Percentiles rank a stretch among this genome's conserved stretches.
phyloP scores from a whole-genome alignment of 2,797 vertebrate species.

The Emydoidea blandingii region DNA sequence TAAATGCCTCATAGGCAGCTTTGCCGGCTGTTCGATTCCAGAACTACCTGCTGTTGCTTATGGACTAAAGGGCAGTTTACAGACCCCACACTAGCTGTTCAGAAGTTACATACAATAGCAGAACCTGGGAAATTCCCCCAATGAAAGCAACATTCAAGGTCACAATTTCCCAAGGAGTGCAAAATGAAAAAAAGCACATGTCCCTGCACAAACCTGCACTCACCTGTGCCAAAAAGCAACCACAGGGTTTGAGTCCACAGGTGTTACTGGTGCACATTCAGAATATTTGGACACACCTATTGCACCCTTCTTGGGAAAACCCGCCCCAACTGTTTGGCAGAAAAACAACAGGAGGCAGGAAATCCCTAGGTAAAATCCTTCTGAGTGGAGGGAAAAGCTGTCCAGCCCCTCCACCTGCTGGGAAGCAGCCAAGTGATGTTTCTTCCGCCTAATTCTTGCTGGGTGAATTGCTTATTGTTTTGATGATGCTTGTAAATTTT shows the following conservation, averaged over 20 bases:
- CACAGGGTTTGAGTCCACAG: neutral
- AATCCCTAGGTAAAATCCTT: neutral
- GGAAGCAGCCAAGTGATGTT: neutral
- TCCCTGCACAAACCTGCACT: neutral
- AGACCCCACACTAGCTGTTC: neutral
- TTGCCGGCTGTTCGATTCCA: neutral
- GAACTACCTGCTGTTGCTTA: neutral
- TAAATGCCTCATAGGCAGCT: neutral
- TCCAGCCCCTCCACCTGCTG: neutral
- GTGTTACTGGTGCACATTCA: slow-evolving; percentile 9
- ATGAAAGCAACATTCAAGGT: neutral
- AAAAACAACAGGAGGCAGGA: neutral
- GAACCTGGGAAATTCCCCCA: neutral
- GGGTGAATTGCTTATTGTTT: neutral
- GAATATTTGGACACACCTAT: neutral
- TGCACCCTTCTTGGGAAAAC: neutral
- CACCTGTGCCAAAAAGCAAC: slow-evolving; percentile 5
- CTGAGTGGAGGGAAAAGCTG: neutral
- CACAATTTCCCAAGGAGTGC: neutral
- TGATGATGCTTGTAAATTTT: slow-evolving; percentile 2
- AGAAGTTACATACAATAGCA: neutral
- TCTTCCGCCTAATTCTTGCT: neutral
- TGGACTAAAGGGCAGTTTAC: accelerated
- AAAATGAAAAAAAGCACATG: accelerated
- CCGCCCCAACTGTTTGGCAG: neutral